Evolutionary conservation across 2,888 invertebrate genomes (phyloP).

Genomic region (Allygus modestus): DNA sequence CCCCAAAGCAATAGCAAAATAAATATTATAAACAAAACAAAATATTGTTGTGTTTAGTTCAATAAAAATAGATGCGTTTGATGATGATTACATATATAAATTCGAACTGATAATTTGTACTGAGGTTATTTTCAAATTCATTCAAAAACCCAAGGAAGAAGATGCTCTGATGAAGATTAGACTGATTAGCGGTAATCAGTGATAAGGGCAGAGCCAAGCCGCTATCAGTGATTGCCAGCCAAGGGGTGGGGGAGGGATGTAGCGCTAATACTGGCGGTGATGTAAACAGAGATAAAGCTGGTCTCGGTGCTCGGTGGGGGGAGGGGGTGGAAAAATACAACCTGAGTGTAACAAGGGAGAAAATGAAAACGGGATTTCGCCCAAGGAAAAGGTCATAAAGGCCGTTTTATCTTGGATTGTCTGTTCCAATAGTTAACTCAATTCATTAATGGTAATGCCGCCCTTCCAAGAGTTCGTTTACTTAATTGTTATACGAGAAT

Average conservation of each 20-base stretch:
- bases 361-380: slow-evolving; percentile 49
- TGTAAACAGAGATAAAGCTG: slow-evolving; percentile 51
- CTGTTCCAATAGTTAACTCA: slow-evolving; percentile 46
- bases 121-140: slow-evolving; percentile 6
- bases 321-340: slow-evolving; percentile 25
- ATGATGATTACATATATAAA: too few species aligned
- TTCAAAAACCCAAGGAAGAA: slow-evolving; percentile 20
- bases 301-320: background rate
- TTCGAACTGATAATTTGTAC: background rate
- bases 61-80: too few species aligned
- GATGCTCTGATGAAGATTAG: slow-evolving; percentile 21
- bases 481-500: slow-evolving; percentile 25
- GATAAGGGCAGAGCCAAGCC: background rate
- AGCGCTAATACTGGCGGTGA: slow-evolving; percentile 42
- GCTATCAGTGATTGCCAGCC: slow-evolving; percentile 22
- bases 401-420: slow-evolving; percentile 44
- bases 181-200: slow-evolving; percentile 44
- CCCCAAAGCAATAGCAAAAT: too few species aligned
- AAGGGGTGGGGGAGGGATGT: slow-evolving; percentile 1
- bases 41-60: too few species aligned
- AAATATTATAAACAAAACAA: too few species aligned
- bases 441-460: slow-evolving; percentile 42
- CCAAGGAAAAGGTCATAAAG: slow-evolving; percentile 44
- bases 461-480: slow-evolving; percentile 24
- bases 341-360: slow-evolving; percentile 49